These are phyloP conservation scores for Oppia nitens DNA, from an alignment of 1,140 invertebrate genomes.

Conservation along the genomic window DNA sequence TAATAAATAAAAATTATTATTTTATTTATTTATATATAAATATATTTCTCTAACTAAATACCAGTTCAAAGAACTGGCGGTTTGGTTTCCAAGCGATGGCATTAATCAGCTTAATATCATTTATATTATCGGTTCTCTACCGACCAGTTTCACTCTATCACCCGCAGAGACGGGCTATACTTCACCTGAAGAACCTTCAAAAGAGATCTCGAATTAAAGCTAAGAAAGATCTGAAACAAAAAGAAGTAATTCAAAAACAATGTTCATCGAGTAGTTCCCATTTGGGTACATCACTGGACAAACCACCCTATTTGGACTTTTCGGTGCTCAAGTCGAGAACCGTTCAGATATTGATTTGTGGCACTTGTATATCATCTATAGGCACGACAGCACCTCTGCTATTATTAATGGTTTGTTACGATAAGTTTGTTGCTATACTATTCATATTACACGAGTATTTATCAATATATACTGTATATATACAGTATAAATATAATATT, in stretches of 20 bases:
- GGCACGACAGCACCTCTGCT: slow-evolving; percentile 82
- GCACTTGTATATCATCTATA: slow-evolving; percentile 55
- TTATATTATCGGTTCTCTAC: slow-evolving; percentile 70
- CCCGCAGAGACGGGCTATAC: slow-evolving; percentile 65
- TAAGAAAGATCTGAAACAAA: slow-evolving; percentile 19
- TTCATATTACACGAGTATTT: too few species aligned
- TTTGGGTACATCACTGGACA: slow-evolving; percentile 30
- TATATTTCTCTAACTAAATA: not conserved
- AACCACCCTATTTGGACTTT: slow-evolving; percentile 60
- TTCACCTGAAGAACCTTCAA: slow-evolving; percentile 61
- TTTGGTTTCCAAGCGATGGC: not conserved
- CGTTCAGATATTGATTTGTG: slow-evolving; percentile 59
- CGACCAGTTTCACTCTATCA: slow-evolving; percentile 74
- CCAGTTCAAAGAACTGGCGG: not conserved
- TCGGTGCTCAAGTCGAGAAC: slow-evolving; percentile 57
- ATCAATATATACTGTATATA: not conserved
- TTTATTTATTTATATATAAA: too few species aligned
- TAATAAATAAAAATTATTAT: too few species aligned
- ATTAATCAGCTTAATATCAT: slow-evolving; percentile 53
- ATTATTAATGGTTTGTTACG: slow-evolving; percentile 62
- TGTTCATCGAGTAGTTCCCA: not conserved
- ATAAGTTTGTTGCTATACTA: too few species aligned
- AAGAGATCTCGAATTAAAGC: slow-evolving; percentile 43
- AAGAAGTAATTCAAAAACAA: not conserved
- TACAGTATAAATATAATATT: not conserved